Conservation (phyloP, 1,140 invertebrate genomes). For the Camponotus pennsylvanicus region DNA sequence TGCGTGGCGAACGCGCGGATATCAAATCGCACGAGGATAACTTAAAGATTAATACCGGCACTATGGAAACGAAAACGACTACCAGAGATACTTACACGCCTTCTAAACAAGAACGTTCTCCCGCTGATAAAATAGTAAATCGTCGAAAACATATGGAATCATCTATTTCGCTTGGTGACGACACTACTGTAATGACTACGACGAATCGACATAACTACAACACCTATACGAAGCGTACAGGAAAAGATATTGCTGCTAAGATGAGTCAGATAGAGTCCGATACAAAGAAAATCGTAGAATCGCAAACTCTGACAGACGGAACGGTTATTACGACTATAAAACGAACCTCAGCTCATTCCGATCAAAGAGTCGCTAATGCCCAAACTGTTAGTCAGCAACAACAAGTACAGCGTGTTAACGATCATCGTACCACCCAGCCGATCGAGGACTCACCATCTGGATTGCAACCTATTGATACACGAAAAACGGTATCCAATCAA, state of each 20-base stretch:
- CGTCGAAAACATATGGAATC: constrained; percentile 88
- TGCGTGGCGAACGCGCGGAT: constrained; percentile 87
- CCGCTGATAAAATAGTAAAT: constrained; percentile 78
- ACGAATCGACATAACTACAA: constrained; percentile 89
- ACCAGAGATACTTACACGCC: constrained; percentile 85
- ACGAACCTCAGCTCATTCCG: constrained; percentile 80
- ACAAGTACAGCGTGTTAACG: constrained; percentile 8
- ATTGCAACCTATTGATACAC: constrained; percentile 25
- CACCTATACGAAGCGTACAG: constrained; percentile 86
- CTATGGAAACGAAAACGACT: constrained; percentile 86
- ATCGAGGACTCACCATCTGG: not conserved
- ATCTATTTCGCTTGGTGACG: constrained; percentile 88
- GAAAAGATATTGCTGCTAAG: constrained; percentile 78
- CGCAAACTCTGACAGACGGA: constrained; percentile 86
- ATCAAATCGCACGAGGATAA: constrained; percentile 87
- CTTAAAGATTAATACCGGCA: constrained; percentile 85
- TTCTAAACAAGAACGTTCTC: constrained; percentile 81
- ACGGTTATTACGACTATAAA: constrained; percentile 84
- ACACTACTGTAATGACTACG: constrained; percentile 86
- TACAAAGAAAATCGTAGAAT: constrained; percentile 70
- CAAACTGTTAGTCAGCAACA: constrained; percentile 49
- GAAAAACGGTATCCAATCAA: constrained; percentile 30
- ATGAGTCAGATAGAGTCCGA: constrained; percentile 74
- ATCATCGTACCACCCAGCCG: constrained; percentile 28
- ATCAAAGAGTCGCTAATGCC: constrained; percentile 34